Percentiles rank a stretch among this genome's conserved stretches.
Evolutionary conservation across 2,113 vertebrate species (phyloP).

Genomic region (Eleginops maclovinus): DNA sequence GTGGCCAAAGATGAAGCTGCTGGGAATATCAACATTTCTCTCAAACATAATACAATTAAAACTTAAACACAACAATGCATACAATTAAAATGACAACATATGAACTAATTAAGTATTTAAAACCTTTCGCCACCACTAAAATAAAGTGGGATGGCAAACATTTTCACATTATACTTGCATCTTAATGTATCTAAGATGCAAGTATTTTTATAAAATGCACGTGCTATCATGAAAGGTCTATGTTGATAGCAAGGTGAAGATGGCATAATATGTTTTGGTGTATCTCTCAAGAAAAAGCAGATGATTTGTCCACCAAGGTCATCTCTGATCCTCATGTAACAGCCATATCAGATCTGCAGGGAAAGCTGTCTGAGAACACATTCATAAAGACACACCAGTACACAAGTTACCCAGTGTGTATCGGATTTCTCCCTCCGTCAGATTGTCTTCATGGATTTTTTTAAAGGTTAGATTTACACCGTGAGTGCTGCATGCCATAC

Average conservation of each 20-base stretch:
- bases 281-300: background rate
- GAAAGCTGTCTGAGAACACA: slow-evolving; percentile 15
- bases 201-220: background rate
- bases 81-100: no score
- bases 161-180: background rate
- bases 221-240: background rate
- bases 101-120: no score
- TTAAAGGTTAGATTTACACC: slow-evolving; percentile 45
- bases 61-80: no score
- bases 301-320: slow-evolving; percentile 42
- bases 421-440: slow-evolving; percentile 16
- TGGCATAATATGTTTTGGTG: background rate
- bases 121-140: no score
- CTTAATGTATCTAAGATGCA: background rate
- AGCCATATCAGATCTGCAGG: slow-evolving; percentile 31
- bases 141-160: no score
- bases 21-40: no score
- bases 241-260: background rate
- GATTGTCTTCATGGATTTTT: slow-evolving; percentile 45
- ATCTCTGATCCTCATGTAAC: slow-evolving; percentile 42
- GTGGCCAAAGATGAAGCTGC: no score
- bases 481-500: slow-evolving; percentile 11
- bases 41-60: no score
- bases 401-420: background rate
- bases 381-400: background rate